Percentiles rank a stretch among this genome's conserved stretches.
phyloP scores from a whole-genome alignment of 2,888 invertebrate species.

The Blastobasis adustella region DNA sequence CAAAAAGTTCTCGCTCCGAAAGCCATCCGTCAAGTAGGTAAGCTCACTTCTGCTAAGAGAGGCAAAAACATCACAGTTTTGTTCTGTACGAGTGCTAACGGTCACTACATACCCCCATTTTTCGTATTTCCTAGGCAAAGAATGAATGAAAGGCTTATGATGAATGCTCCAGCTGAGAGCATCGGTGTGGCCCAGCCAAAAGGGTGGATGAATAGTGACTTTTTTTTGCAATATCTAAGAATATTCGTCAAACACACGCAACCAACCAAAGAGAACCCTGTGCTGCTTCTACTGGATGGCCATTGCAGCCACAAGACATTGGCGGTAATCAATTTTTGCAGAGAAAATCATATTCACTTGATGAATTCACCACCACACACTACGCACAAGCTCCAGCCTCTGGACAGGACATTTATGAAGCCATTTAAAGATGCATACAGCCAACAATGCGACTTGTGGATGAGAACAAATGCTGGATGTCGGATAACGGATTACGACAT shows the following conservation, averaged over 20 bases:
- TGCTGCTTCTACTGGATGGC: constrained; percentile 18
- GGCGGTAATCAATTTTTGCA: constrained; percentile 13
- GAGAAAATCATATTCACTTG: constrained; percentile 7
- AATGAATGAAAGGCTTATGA: constrained; percentile 17
- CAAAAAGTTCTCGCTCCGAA: constrained; percentile 16
- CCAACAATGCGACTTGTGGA: constrained; percentile 3
- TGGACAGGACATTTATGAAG: constrained; percentile 2
- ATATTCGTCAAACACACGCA: constrained; percentile 3
- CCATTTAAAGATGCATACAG: background rate
- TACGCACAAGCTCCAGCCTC: constrained; percentile 5
- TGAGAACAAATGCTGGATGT: constrained; percentile 4
- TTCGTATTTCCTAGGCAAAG: constrained; percentile 19
- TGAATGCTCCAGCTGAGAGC: constrained; percentile 17
- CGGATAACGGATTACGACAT: constrained; percentile 2
- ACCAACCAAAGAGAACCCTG: constrained; percentile 15
- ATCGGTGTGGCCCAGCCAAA: constrained; percentile 16
- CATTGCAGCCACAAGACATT: constrained; percentile 18
- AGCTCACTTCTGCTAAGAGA: constrained; percentile 18
- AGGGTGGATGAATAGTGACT: constrained; percentile 19
- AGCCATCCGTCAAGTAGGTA: constrained; percentile 13
- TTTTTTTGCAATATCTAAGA: constrained; percentile 13
- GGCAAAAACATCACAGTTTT: constrained; percentile 16
- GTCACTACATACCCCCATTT: constrained; percentile 17
- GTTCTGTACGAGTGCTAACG: constrained; percentile 15
- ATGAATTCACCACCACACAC: constrained; percentile 12